Evolutionary conservation across 2,797 vertebrate species (phyloP).

Genomic region (Coreius guichenoti): DNA sequence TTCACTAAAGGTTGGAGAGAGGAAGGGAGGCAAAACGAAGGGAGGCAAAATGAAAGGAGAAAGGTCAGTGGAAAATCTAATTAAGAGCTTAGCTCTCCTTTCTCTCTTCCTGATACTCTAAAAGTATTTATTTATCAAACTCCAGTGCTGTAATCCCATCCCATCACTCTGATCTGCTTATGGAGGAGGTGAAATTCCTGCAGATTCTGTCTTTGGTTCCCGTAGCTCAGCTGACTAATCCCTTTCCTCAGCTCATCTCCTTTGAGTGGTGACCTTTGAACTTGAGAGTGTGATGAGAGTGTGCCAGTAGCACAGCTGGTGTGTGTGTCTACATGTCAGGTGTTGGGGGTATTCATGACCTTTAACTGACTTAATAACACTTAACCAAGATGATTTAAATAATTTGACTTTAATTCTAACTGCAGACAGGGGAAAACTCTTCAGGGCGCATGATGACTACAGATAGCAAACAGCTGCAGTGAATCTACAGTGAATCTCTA

Average conservation of each 20-base stretch:
- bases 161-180: slow-evolving; percentile 59
- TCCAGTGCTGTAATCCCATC: slow-evolving; percentile 70
- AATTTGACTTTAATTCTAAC: slow-evolving; percentile 24
- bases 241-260: slow-evolving; percentile 66
- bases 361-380: slow-evolving; percentile 34
- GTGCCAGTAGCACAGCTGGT: slow-evolving; percentile 14
- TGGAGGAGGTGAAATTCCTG: slow-evolving; percentile 65
- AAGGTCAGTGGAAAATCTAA: slow-evolving; percentile 61
- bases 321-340: slow-evolving; percentile 13
- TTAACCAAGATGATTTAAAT: slow-evolving; percentile 18
- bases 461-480: neutral
- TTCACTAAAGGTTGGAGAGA: slow-evolving; percentile 31
- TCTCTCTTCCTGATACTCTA: slow-evolving; percentile 63
- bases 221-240: slow-evolving; percentile 63
- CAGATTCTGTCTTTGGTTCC: slow-evolving; percentile 62
- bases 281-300: slow-evolving; percentile 63
- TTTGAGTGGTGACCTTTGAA: slow-evolving; percentile 69
- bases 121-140: slow-evolving; percentile 72
- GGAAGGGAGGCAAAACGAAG: slow-evolving; percentile 24
- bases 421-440: slow-evolving; percentile 13
- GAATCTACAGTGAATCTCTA: neutral
- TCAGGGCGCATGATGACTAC: neutral
- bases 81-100: slow-evolving; percentile 62
- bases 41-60: slow-evolving; percentile 6
- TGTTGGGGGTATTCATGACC: slow-evolving; percentile 4